These are phyloP conservation scores for Pangasianodon gigas DNA, from an alignment of 2,113 vertebrate genomes.

Conservation along the genomic window DNA sequence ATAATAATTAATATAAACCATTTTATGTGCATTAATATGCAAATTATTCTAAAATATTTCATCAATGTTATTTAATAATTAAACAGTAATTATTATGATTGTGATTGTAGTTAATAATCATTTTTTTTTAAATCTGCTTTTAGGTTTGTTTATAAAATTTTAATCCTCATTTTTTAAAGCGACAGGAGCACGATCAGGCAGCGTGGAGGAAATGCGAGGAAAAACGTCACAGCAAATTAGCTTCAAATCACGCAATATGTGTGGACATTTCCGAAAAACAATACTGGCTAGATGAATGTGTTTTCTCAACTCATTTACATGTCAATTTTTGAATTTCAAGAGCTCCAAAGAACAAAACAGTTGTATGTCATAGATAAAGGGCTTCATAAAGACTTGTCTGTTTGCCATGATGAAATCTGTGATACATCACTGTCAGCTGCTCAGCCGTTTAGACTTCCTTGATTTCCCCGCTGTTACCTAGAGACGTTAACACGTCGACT, in stretches of 20 bases:
- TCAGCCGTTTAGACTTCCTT: background rate
- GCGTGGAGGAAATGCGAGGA: background rate
- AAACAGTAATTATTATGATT: background rate
- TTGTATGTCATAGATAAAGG: background rate
- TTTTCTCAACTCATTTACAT: background rate
- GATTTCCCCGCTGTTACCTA: slow-evolving; percentile 45
- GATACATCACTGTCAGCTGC: slow-evolving; percentile 20
- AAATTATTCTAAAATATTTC: background rate
- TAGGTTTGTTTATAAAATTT: background rate
- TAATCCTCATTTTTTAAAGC: background rate
- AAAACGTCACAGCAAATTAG: background rate
- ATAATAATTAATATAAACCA: background rate
- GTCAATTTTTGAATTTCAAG: background rate
- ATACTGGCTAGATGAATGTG: background rate
- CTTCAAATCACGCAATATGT: background rate
- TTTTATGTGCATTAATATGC: background rate
- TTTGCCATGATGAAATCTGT: background rate
- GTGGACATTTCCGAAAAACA: background rate
- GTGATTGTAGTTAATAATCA: background rate
- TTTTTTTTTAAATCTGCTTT: background rate
- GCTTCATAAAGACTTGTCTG: slow-evolving; percentile 13
- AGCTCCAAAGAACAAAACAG: background rate
- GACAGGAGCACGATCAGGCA: background rate
- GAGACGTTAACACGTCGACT: slow-evolving; percentile 33
- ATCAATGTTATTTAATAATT: background rate